Conservation (phyloP, 2,797 vertebrate genomes). For the Gymnoscopelus microlampas region DNA sequence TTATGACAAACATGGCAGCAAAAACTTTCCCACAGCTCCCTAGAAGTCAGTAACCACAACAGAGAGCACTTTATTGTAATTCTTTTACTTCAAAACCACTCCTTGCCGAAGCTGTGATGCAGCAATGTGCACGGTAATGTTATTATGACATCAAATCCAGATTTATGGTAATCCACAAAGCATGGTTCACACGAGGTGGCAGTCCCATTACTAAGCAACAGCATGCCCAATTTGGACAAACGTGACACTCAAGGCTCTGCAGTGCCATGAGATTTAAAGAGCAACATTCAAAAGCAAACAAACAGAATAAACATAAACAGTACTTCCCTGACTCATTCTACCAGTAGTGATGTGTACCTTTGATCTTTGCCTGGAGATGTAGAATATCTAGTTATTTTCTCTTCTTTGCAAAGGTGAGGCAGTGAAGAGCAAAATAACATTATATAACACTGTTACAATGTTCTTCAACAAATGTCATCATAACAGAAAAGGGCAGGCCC, state of each 20-base stretch:
- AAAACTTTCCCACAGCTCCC: constrained; percentile 43
- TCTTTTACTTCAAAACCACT: constrained; percentile 42
- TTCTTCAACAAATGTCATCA: constrained; percentile 16
- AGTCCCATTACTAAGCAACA: constrained; percentile 54
- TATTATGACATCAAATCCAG: constrained; percentile 74
- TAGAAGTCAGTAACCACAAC: constrained; percentile 60
- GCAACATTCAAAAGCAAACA: constrained; percentile 10
- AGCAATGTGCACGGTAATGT: constrained; percentile 56
- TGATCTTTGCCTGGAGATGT: neutral
- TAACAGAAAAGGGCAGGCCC: neutral
- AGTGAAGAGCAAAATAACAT: neutral
- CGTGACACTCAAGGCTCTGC: constrained; percentile 17
- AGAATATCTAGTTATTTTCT: neutral
- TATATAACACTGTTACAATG: constrained; percentile 10
- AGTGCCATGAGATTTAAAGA: neutral
- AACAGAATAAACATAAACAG: neutral
- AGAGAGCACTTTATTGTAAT: constrained; percentile 64
- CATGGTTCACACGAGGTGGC: constrained; percentile 59
- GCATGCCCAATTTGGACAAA: constrained; percentile 37
- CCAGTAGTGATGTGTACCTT: neutral
- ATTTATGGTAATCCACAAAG: constrained; percentile 72
- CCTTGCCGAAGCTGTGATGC: constrained; percentile 55
- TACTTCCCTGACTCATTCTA: neutral
- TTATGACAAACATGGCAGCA: constrained; percentile 41
- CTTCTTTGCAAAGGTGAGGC: neutral